Percentiles rank a stretch among this genome's conserved stretches.
Conservation (phyloP, 2,797 vertebrate genomes). For the Prunella strophiata region DNA sequence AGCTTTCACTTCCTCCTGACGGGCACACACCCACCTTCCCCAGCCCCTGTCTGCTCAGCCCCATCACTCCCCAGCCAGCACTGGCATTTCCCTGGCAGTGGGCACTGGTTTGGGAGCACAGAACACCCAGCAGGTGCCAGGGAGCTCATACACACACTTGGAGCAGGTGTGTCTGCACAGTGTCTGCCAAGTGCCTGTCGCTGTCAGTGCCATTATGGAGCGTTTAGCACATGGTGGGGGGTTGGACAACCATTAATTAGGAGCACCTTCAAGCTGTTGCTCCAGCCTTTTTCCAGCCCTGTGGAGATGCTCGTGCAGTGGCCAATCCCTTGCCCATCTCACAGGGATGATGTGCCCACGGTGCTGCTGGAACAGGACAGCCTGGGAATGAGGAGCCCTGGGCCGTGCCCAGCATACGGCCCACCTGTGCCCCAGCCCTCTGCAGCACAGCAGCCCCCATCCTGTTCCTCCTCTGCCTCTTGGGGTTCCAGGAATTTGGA, state of each 20-base stretch:
- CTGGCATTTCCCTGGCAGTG: background rate
- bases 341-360: fast-evolving
- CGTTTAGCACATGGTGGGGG: fast-evolving
- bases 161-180: background rate
- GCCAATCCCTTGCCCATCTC: background rate
- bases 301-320: fast-evolving
- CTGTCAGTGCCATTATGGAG: background rate
- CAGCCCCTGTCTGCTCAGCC: background rate
- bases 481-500: background rate
- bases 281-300: background rate
- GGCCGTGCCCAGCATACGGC: fast-evolving
- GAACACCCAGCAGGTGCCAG: background rate
- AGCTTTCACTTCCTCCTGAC: constrained; percentile 2
- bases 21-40: background rate
- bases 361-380: background rate
- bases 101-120: background rate
- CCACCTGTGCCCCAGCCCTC: too few relatives aligned
- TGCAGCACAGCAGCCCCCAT: background rate
- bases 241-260: background rate
- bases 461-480: background rate
- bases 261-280: background rate
- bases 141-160: fast-evolving
- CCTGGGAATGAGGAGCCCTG: fast-evolving
- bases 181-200: background rate
- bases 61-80: background rate